Evolutionary conservation across 2,113 vertebrate species (phyloP).

Genomic region (Apus apus): DNA sequence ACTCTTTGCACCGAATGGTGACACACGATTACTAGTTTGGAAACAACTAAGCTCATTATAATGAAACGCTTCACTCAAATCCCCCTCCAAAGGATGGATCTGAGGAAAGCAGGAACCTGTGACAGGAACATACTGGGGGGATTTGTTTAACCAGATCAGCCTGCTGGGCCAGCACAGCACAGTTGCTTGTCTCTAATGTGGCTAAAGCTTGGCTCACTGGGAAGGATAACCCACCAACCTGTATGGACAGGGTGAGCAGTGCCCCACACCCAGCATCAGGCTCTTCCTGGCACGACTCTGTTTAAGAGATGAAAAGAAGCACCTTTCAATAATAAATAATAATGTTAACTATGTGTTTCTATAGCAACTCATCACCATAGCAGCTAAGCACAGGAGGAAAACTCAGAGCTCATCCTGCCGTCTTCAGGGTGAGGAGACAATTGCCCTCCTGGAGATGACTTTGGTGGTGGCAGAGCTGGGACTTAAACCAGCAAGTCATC

Average conservation of each 20-base stretch:
- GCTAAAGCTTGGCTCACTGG: neutral
- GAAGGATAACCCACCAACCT: neutral
- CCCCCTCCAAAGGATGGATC: slow-evolving; percentile 39
- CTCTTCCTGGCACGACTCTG: neutral
- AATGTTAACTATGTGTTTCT: slow-evolving; percentile 69
- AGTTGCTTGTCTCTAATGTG: neutral
- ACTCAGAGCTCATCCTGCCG: slow-evolving; percentile 42
- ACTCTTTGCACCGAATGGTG: neutral
- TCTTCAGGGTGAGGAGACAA: slow-evolving; percentile 52
- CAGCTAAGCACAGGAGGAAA: slow-evolving; percentile 40
- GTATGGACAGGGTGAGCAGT: neutral
- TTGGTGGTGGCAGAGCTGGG: neutral
- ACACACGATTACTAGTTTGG: neutral
- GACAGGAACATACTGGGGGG: neutral
- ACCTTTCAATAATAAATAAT: slow-evolving; percentile 69
- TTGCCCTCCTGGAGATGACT: neutral
- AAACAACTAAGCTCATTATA: slow-evolving; percentile 8
- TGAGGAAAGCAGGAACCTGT: slow-evolving; percentile 16
- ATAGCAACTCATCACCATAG: slow-evolving; percentile 74
- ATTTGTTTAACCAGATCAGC: slow-evolving; percentile 63
- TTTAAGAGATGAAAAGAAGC: slow-evolving; percentile 36
- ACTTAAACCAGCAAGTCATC: neutral
- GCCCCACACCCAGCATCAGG: neutral
- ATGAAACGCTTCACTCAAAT: neutral
- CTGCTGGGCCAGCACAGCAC: neutral